Evolutionary conservation across 2,113 vertebrate genomes (phyloP).

Genomic region (Bufo bufo): DNA sequence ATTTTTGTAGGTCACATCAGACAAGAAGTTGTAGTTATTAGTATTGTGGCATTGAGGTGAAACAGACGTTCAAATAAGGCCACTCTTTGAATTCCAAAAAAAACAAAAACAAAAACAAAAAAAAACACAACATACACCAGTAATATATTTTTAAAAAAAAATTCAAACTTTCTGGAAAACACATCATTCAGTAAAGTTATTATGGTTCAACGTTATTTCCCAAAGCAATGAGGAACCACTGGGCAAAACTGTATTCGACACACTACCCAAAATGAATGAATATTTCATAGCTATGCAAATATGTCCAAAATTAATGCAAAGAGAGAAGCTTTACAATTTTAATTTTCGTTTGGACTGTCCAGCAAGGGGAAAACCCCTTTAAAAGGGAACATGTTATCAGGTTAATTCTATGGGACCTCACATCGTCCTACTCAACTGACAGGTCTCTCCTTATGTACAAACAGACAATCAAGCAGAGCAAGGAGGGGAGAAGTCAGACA

Average conservation of each 20-base stretch:
- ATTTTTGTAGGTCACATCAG: neutral
- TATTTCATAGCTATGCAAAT: neutral
- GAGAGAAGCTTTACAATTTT: too few species aligned
- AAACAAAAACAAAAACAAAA: neutral
- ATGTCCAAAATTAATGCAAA: too few species aligned
- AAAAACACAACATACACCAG: too few species aligned
- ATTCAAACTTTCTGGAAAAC: neutral
- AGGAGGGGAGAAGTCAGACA: too few species aligned
- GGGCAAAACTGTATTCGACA: neutral
- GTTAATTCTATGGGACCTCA: too few species aligned
- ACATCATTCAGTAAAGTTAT: neutral
- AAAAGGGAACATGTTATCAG: too few species aligned
- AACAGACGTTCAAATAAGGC: neutral
- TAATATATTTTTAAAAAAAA: neutral
- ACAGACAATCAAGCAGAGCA: too few species aligned
- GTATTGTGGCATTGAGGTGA: neutral
- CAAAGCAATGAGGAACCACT: too few species aligned
- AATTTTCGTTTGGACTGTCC: too few species aligned
- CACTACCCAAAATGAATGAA: neutral
- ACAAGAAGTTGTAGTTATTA: neutral
- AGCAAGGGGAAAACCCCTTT: too few species aligned
- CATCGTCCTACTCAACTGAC: too few species aligned
- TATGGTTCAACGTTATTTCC: neutral
- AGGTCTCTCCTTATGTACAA: too few species aligned
- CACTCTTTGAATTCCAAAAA: neutral